Evolutionary conservation across 2,113 vertebrate species (phyloP), one percentile per base, ranked within the genome.

Genomic region (Archilochus colubris): DNA sequence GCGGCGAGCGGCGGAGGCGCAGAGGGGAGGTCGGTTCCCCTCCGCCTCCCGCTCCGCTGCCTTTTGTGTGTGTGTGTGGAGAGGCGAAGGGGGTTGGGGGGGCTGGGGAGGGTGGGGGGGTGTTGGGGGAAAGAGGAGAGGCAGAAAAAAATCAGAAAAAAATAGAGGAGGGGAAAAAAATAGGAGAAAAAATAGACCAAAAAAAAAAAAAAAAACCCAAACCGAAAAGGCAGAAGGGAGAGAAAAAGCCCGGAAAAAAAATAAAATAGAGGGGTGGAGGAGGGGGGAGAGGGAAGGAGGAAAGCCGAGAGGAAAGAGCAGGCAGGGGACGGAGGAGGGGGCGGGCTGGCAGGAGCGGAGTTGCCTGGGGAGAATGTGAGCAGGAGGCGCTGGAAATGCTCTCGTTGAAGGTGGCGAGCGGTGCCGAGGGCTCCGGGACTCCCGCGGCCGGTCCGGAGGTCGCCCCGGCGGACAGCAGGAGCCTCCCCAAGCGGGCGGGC

Each of bases 321-420:
- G 97, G 82, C 91, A 88, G 85, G 92, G 85, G 94, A 82, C 89
- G 94, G 93, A 48, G 79, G 93, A 96, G 96, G 91, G 95, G 96
- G 96, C 95, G 97, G 96, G 92, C 96, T 94, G 96, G 94, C 88
- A 97, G 97, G 95, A 96, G 95, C 91, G 64, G 97, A 97, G 97
- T 96, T 96, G 94, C 96, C 96, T 63, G 95, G 96, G 96, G 97
- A 97, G 97, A 98, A 97, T 97, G 96, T 95, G 97, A 98, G 96
- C 97, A 96, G 83, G 96, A 94, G 97, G 97, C 98, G 98, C 97
- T 96, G 97, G 97, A 97, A 97, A 98, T 97, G 98, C 98, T 97
- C 97, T 97, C 96, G 96, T 97, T 97, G 94, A 98, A 97, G 97
- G 98, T 97, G 97, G 97, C 96, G 96, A 96, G 97, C 95, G 96